Evolutionary conservation across 2,113 vertebrate genomes (phyloP).

Genomic region (Mugil cephalus): DNA sequence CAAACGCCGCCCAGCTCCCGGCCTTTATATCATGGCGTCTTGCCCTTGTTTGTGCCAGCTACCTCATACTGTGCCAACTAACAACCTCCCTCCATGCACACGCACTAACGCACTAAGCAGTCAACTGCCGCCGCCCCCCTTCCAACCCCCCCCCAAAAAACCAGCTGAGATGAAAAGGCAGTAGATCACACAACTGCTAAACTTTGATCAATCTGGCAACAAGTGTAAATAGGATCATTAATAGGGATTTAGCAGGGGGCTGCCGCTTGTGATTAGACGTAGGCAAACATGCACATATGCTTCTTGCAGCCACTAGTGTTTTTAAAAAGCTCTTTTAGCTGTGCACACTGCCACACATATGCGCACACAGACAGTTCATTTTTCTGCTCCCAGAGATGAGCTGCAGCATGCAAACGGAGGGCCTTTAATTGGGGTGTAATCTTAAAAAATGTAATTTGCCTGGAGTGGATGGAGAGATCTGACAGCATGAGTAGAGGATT

Average conservation of each 20-base stretch:
- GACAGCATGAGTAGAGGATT: slow-evolving; percentile 65
- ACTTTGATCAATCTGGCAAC: slow-evolving; percentile 84
- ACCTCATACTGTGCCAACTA: slow-evolving; percentile 72
- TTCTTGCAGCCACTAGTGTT: slow-evolving; percentile 42
- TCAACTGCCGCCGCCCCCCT: slow-evolving; percentile 1
- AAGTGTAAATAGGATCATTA: slow-evolving; percentile 85
- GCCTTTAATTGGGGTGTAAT: slow-evolving; percentile 83
- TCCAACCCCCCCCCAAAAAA: slow-evolving; percentile 25
- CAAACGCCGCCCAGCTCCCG: slow-evolving; percentile 43
- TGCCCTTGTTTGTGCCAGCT: slow-evolving; percentile 70
- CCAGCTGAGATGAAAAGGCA: slow-evolving; percentile 76
- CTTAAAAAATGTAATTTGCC: slow-evolving; percentile 82
- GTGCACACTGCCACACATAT: slow-evolving; percentile 7
- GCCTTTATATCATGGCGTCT: slow-evolving; percentile 65
- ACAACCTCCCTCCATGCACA: slow-evolving; percentile 60
- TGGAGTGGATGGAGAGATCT: slow-evolving; percentile 75
- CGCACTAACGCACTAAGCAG: slow-evolving; percentile 14
- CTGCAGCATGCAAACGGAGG: slow-evolving; percentile 56
- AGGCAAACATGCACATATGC: slow-evolving; percentile 53
- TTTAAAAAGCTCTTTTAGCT: slow-evolving; percentile 40
- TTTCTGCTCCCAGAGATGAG: slow-evolving; percentile 50
- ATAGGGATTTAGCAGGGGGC: slow-evolving; percentile 75
- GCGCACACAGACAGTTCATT: slow-evolving; percentile 28
- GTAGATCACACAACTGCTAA: slow-evolving; percentile 72
- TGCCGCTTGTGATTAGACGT: slow-evolving; percentile 73